Conservation (phyloP, 2,888 invertebrate genomes). For the Lasioglossum calceatum region DNA sequence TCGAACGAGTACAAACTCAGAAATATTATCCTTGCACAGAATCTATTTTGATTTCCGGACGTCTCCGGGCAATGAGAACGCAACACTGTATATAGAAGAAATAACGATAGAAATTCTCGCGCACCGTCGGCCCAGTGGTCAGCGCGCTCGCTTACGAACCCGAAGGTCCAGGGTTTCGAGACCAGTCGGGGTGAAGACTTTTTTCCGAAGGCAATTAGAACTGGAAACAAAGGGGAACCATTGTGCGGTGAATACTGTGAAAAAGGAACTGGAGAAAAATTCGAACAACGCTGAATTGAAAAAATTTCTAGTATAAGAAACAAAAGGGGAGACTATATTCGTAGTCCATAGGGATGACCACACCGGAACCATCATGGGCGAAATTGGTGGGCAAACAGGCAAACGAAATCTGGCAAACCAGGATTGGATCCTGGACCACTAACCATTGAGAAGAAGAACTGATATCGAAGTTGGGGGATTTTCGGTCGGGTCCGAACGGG, state of each 20-base stretch:
- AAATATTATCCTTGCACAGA: background rate
- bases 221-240: background rate
- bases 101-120: background rate
- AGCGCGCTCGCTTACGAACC: background rate
- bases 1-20: background rate
- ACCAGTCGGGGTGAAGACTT: background rate
- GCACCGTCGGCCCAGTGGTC: too few relatives aligned
- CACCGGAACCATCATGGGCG: background rate
- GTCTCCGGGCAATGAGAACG: background rate
- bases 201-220: background rate
- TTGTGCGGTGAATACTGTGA: background rate
- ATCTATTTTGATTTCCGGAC: conserved; percentile 15
- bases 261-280: background rate
- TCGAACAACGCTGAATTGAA: background rate
- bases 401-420: background rate
- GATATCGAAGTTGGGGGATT: background rate
- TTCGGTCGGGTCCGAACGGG: background rate
- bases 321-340: background rate
- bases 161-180: background rate
- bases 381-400: background rate
- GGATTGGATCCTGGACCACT: background rate
- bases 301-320: background rate
- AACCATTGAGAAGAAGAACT: background rate
- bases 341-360: background rate
- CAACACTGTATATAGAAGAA: background rate